Percentiles rank a stretch among this genome's conserved stretches.
phyloP scores from a whole-genome alignment of 2,888 invertebrate species.

The Diaphora mendica region DNA sequence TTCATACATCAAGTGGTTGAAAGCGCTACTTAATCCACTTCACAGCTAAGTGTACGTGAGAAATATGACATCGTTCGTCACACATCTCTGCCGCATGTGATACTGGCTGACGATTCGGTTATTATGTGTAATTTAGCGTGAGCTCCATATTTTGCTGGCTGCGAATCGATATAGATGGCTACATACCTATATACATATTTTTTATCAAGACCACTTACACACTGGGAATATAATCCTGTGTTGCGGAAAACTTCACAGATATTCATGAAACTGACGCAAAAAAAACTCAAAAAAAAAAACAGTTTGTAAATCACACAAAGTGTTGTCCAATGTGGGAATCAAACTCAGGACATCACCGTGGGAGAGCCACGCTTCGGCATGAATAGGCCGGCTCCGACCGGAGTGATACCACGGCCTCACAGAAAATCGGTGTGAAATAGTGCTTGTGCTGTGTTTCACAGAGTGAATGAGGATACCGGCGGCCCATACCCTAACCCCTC shows the following conservation, averaged over 20 bases:
- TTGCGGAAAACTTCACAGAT: neutral
- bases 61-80: slow-evolving; percentile 79
- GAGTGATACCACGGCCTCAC: no score
- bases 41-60: slow-evolving; percentile 69
- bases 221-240: neutral
- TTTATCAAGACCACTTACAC: neutral
- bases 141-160: slow-evolving; percentile 46
- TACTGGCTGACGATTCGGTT: slow-evolving; percentile 56
- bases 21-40: slow-evolving; percentile 75
- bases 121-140: slow-evolving; percentile 56
- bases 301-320: neutral
- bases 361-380: no score
- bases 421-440: no score
- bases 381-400: no score
- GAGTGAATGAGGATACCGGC: no score
- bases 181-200: neutral
- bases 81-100: slow-evolving; percentile 56
- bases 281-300: neutral
- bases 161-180: slow-evolving; percentile 3
- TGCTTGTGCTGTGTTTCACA: no score
- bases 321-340: neutral
- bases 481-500: no score
- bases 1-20: slow-evolving; percentile 71
- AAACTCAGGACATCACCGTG: neutral
- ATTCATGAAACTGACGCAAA: neutral